Conservation (phyloP, 2,888 invertebrate species). For the Acanthoscelides obtectus region DNA sequence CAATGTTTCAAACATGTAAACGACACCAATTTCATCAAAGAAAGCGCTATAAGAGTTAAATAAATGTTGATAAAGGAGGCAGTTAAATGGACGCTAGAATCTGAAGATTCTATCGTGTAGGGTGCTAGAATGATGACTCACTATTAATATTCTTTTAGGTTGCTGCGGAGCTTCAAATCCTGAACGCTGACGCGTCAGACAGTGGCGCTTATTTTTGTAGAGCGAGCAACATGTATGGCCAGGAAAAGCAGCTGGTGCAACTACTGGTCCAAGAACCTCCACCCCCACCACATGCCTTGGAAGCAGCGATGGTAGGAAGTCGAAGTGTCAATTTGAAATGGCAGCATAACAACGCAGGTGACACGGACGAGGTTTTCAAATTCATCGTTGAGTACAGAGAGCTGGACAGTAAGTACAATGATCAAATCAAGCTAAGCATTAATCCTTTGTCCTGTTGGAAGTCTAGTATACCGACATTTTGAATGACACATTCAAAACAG, state of each 20-base stretch:
- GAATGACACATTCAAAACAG: too few relatives aligned
- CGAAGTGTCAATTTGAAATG: conserved; percentile 71
- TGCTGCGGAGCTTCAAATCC: conserved; percentile 65
- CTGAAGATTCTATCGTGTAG: too few relatives aligned
- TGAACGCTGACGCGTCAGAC: conserved; percentile 63
- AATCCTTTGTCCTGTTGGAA: too few relatives aligned
- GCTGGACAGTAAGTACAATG: conserved; percentile 53
- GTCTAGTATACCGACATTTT: too few relatives aligned
- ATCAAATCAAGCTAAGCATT: too few relatives aligned
- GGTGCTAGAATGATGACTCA: too few relatives aligned
- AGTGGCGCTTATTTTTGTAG: conserved; percentile 75
- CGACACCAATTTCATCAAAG: too few relatives aligned
- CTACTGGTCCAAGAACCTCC: conserved; percentile 68
- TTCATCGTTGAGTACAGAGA: conserved; percentile 66
- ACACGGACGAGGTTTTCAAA: conserved; percentile 66
- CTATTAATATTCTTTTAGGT: too few relatives aligned
- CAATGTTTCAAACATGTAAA: too few relatives aligned
- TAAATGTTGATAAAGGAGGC: too few relatives aligned
- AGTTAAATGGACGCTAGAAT: too few relatives aligned
- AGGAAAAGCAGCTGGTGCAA: conserved; percentile 67
- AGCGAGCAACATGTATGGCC: conserved; percentile 69
- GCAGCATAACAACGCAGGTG: conserved; percentile 60
- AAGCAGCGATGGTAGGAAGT: conserved; percentile 63
- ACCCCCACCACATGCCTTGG: conserved; percentile 44
- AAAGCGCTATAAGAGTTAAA: too few relatives aligned